A percentile compares a stretch with the other conserved stretches of the same genome.
Conservation (phyloP, 2,113 vertebrate genomes). For the Xiphorhynchus elegans region DNA sequence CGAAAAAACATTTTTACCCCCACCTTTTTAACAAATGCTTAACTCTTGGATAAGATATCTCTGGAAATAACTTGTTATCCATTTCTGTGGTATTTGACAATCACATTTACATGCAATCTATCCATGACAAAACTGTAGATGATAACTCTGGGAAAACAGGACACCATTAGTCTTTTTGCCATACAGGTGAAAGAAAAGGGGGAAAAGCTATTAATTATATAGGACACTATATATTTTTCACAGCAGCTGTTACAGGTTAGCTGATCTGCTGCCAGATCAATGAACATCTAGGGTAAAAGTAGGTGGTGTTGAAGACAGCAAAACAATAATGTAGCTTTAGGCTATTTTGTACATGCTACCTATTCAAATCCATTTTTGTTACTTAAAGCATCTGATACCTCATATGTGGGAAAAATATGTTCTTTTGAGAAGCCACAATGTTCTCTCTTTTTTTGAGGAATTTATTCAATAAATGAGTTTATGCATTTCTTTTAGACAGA, state of each 20-base stretch:
- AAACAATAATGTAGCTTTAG: background rate
- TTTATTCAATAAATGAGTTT: background rate
- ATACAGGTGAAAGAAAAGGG: background rate
- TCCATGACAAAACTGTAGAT: background rate
- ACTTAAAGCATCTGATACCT: background rate
- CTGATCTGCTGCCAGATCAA: background rate
- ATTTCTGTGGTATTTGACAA: background rate
- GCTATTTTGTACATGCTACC: background rate
- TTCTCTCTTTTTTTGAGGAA: background rate
- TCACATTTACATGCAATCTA: background rate
- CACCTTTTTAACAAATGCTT: background rate
- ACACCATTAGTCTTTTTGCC: background rate
- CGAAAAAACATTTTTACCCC: background rate
- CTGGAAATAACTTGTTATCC: background rate
- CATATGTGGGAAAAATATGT: background rate
- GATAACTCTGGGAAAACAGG: background rate
- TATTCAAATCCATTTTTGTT: background rate
- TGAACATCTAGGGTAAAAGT: background rate
- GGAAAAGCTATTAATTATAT: background rate
- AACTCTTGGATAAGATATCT: background rate
- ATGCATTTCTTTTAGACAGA: background rate
- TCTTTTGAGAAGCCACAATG: background rate
- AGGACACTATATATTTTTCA: background rate
- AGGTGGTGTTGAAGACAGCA: background rate
- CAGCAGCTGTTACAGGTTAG: background rate